Evolutionary conservation across 2,113 vertebrate genomes (phyloP), one percentile per base, ranked within the genome.

Genomic region (Psittacus erithacus): DNA sequence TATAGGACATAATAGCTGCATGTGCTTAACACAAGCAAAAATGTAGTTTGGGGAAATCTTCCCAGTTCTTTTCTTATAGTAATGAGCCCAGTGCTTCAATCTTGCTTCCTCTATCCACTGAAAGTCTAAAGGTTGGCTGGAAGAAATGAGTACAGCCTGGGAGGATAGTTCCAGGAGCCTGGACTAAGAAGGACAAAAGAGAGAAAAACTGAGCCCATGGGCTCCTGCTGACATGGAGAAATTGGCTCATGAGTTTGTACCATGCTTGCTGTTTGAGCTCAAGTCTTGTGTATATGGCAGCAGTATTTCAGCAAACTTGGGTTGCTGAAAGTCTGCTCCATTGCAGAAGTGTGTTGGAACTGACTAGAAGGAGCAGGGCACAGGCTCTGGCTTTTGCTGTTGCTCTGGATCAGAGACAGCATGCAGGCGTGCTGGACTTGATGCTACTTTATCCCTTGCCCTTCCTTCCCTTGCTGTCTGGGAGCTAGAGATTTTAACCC

Each of bases 371-470:
- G 49, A 35, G 49, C 10, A 2, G 65, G 28, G 28, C 2, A 1
- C 35, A 22, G 64, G 23, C 47, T 10, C 22, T 0, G 0, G 52
- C 65, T 76, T 63, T 29, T 55, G 18, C 59, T 79, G 35, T 41
- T 8, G 33, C 14, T 89, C 13, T 46, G 62, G 17, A 4, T n/a
- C 29, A 17, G 50, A 46, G 82, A 31, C 2, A 5, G 6, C 0
- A 0, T 17, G 23, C 41, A 13, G 24, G 16, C 23, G 46, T 53
- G 35, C 27, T 0, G 0, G 7, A 4, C 31, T 68, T 0, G 0
- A 62, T 84, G 13, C 38, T 5, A 0, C 33, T 39, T 38, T 15
- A 5, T 65, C 29, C 29, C 59, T 50, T 87, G 38, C 28, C 8
- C 16, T 59, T n/a, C 22, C 33, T 44, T 62, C 62, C 43, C 12